Evolutionary conservation across 2,113 vertebrate genomes (phyloP).

Genomic region (Polypterus senegalus): DNA sequence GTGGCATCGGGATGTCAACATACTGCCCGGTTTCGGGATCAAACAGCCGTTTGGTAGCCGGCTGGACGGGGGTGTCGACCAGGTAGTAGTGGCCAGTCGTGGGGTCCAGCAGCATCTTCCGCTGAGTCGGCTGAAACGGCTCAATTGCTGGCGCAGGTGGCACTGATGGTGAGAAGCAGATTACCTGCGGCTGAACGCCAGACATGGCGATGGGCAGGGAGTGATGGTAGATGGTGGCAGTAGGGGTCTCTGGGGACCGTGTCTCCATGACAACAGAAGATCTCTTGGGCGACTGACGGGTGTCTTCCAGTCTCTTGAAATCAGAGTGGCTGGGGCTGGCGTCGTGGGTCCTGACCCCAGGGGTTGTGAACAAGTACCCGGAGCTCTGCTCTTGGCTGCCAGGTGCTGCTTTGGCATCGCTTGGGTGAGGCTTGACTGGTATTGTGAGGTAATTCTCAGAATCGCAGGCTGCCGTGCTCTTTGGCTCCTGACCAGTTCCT

Average conservation of each 20-base stretch:
- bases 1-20: constrained; percentile 75
- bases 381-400: constrained; percentile 21
- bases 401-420: constrained; percentile 14
- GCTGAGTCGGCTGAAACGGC: constrained; percentile 63
- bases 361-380: constrained; percentile 32
- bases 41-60: constrained; percentile 69
- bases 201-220: constrained; percentile 40
- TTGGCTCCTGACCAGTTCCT: constrained; percentile 17
- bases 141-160: constrained; percentile 39
- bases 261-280: constrained; percentile 38
- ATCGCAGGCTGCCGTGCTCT: constrained; percentile 28
- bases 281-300: constrained; percentile 21
- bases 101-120: constrained; percentile 86
- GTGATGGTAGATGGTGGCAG: constrained; percentile 56
- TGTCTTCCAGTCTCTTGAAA: constrained; percentile 18
- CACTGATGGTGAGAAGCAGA: constrained; percentile 64
- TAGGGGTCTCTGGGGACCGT: constrained; percentile 39
- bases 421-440: constrained; percentile 50
- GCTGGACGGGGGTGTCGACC: constrained; percentile 78
- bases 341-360: constrained; percentile 26
- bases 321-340: constrained; percentile 18
- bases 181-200: constrained; percentile 45
- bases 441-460: constrained; percentile 67
- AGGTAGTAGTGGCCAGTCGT: constrained; percentile 84
- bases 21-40: constrained; percentile 92